Evolutionary conservation across 2,888 invertebrate species (phyloP), one percentile per base, ranked within the genome.

Genomic region (Mesorhabditis sp.): DNA sequence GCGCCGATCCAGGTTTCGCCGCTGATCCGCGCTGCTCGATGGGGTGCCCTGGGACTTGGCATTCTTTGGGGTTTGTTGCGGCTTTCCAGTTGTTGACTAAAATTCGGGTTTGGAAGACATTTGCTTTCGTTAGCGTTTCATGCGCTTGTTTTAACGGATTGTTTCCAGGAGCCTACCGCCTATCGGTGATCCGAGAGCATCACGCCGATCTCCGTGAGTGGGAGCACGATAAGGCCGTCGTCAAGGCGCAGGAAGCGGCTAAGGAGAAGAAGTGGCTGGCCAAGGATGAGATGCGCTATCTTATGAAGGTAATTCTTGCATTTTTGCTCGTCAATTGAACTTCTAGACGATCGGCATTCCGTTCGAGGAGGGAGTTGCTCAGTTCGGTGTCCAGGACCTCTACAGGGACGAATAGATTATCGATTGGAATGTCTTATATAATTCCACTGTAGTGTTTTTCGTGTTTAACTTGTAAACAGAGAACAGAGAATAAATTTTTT

Each of bases 131-230:
- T 58, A 58, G n/a, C 67, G 71, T 63, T 64, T 61, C 4, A 43
- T 70, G 50, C 45, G 43, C 65, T 67, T 67, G 50, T 58, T 61
- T 61, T 67, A 13, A 3, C 13, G 15, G 58, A n/a, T 50, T 42
- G 7, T 2, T 65, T 76, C 41, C 65, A 79, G 79, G 80, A 74
- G 76, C 75, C 66, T 72, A 75, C 74, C 77, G 83, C 70, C 80
- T 82, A 50, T 80, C 78, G 58, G 78, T 77, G 67, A 80, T 84
- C 71, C 77, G 79, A 65, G 81, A 81, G 71, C 77, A 84, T 70
- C 84, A 84, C 75, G 83, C 84, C 68, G 83, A 84, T 66, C 80
- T 84, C 70, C 78, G 84, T 69, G 81, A 82, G 74, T 84, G 81
- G 80, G 80, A 84, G 67, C 82, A 83, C 76, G 83, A 84, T 76